Evolutionary conservation across 1,140 invertebrate species (phyloP).

Genomic region (Leptinotarsa texana): DNA sequence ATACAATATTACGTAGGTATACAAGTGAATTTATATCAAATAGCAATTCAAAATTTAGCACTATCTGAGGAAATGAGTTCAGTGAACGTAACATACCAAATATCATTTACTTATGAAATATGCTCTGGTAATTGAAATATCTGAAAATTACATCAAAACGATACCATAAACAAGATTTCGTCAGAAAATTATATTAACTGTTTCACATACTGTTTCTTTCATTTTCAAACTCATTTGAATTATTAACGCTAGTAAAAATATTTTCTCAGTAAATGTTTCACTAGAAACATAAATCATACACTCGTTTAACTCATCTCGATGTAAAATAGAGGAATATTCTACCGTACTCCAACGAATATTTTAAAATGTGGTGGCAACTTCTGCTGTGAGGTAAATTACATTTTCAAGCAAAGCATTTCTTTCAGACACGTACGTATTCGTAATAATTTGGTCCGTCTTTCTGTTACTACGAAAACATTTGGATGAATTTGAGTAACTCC

Average conservation of each 20-base stretch:
- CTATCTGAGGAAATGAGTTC: no score
- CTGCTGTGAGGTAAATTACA: background rate
- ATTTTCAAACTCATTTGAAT: background rate
- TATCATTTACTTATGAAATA: no score
- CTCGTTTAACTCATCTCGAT: background rate
- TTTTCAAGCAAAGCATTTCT: background rate
- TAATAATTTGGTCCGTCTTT: background rate
- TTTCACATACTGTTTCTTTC: background rate
- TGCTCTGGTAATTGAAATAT: no score
- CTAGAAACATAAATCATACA: background rate
- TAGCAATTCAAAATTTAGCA: no score
- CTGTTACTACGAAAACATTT: background rate
- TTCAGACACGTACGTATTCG: background rate
- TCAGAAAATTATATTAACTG: no score
- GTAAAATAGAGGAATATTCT: background rate
- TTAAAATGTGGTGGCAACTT: background rate
- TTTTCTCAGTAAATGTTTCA: background rate
- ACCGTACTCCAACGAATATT: background rate
- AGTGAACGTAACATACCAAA: no score
- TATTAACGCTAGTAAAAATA: background rate
- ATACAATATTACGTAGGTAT: no score
- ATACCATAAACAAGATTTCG: no score
- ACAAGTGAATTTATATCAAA: no score
- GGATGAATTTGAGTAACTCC: no score
- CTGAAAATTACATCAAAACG: no score